phyloP scores from a whole-genome alignment of 2,797 vertebrate genomes.

The Lerista edwardsae region DNA sequence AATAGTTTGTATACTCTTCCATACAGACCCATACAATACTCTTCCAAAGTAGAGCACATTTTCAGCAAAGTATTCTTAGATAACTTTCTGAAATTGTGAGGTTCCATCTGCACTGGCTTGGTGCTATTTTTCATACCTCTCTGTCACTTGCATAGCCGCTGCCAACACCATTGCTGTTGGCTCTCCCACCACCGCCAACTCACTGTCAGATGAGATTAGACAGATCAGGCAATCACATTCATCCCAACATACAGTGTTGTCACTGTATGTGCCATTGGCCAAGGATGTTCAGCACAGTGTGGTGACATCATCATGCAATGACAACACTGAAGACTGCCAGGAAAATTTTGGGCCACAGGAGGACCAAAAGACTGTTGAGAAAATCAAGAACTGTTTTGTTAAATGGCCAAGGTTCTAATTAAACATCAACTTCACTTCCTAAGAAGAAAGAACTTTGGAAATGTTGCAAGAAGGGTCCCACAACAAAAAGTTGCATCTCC shows the following conservation, averaged over 20 bases:
- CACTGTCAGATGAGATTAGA: slow-evolving; percentile 31
- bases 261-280: background rate
- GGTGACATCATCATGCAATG: background rate
- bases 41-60: background rate
- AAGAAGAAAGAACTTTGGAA: background rate
- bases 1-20: slow-evolving; percentile 17
- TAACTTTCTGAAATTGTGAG: slow-evolving; percentile 20
- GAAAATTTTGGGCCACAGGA: background rate
- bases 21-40: slow-evolving; percentile 6
- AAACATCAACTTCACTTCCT: slow-evolving; percentile 4
- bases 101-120: background rate
- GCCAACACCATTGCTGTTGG: background rate
- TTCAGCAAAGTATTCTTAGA: slow-evolving; percentile 21
- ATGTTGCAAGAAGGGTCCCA: too few relatives aligned
- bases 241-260: slow-evolving; percentile 31
- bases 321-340: slow-evolving; percentile 19
- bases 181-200: slow-evolving; percentile 9
- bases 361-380: background rate
- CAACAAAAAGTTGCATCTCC: too few relatives aligned
- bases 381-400: slow-evolving; percentile 6
- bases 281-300: slow-evolving; percentile 9
- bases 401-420: background rate
- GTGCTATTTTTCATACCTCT: background rate
- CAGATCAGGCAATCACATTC: slow-evolving; percentile 21
- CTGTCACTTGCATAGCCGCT: background rate